Evolutionary conservation across 2,113 vertebrate genomes (phyloP), one percentile per base, ranked within the genome.

Genomic region (Saccopteryx leptura): DNA sequence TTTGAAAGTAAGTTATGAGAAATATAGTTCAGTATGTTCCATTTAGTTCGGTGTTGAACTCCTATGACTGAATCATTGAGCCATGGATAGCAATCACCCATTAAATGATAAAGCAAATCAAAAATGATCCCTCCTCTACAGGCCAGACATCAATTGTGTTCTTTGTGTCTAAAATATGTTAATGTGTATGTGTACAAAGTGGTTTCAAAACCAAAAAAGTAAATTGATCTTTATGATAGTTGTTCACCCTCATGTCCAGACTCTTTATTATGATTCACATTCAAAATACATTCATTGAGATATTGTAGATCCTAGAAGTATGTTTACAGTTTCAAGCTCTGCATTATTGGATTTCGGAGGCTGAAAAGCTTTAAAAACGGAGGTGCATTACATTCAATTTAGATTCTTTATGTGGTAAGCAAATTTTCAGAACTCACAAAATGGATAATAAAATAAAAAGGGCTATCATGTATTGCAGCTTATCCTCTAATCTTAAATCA

Each of bases 1-100:
- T 83, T 87, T 88, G 69, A 84, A 58, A 93, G 7, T 68, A 87
- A 95, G 11, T 69, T 93, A 87, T 60, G 89, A 33, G 10, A 96
- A 68, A 8, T 71, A 9, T 61, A 74, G 15, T 90, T 97, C 80
- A 93, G 28, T 68, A 83, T 60, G 88, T 63, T 88, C 24, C 18
- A 68, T 46, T 92, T 88, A 71, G 14, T 65, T 93, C 52, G 88
- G 1, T 23, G 26, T 39, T 84, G 19, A 71, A 86, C 33, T 63
- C 5, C 87, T 88, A 63, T 9, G 61, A 72, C 17, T 54, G 10
- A 90, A 71, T 91, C 48, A 48, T 24, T 88, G 81, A 92, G 10
- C 26, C 54, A 56, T 61, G 31, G n/a, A 61, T 31, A 95, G 17
- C 21, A 65, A 82, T 39, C 7, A 2, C 4, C 88, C 7, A 46